Evolutionary conservation across 1,140 invertebrate genomes (phyloP).

Genomic region (Drosophila arawakana): DNA sequence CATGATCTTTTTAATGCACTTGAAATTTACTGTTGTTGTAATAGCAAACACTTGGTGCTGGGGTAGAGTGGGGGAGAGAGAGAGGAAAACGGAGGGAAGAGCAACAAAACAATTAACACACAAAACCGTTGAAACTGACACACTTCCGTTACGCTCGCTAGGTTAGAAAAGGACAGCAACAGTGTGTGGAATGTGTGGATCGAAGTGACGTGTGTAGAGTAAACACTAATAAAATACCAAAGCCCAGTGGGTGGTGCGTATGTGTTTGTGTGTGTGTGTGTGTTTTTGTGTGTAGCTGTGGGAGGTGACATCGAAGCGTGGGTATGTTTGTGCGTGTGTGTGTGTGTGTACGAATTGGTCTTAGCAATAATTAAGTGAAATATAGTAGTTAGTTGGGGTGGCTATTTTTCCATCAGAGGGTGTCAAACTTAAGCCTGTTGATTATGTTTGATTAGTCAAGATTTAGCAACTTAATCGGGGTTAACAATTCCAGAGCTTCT

Average conservation of each 20-base stretch:
- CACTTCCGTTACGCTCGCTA: slow-evolving; percentile 58
- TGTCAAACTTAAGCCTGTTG: slow-evolving; percentile 70
- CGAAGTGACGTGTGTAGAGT: slow-evolving; percentile 55
- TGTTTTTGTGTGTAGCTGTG: background rate
- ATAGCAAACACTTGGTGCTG: slow-evolving; percentile 17
- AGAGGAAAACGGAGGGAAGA: background rate
- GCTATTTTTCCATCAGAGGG: slow-evolving; percentile 18
- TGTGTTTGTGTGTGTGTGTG: slow-evolving; percentile 2
- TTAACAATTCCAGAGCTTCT: slow-evolving; percentile 21
- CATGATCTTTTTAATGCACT: slow-evolving; percentile 82
- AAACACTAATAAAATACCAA: slow-evolving; percentile 77
- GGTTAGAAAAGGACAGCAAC: slow-evolving; percentile 38
- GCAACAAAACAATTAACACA: slow-evolving; percentile 71
- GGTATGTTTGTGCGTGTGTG: slow-evolving; percentile 4
- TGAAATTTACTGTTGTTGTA: slow-evolving; percentile 64
- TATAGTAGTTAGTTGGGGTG: slow-evolving; percentile 71
- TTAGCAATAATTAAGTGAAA: slow-evolving; percentile 78
- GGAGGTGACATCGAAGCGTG: background rate
- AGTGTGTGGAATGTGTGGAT: slow-evolving; percentile 8
- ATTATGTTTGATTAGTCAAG: slow-evolving; percentile 77
- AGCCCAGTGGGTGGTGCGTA: slow-evolving; percentile 55
- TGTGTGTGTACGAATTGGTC: slow-evolving; percentile 42
- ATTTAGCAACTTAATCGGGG: slow-evolving; percentile 53
- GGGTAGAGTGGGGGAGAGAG: background rate
- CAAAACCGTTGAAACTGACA: slow-evolving; percentile 69